These are phyloP conservation scores for Ornithorhynchus anatinus DNA, from an alignment of 2,113 vertebrate genomes.

Conservation along the genomic window DNA sequence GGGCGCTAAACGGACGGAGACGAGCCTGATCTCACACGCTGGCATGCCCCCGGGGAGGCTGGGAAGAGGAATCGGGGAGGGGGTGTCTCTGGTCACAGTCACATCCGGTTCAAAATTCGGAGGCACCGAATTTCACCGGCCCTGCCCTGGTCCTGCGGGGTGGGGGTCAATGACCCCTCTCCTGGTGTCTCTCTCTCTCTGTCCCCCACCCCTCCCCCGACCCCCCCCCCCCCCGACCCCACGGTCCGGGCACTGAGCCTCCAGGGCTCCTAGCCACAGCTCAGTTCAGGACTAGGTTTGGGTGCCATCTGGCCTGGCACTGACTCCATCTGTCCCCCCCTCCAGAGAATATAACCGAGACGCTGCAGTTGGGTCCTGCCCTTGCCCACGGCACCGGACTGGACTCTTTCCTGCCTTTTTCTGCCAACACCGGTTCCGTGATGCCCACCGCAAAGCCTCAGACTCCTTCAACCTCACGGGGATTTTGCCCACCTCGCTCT, in stretches of 20 bases:
- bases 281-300: neutral
- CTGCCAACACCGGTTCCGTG: conserved; percentile 40
- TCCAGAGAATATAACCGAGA: conserved; percentile 65
- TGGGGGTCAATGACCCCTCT: neutral
- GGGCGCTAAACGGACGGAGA: conserved; percentile 5
- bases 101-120: neutral
- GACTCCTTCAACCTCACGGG: conserved; percentile 17
- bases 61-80: no score
- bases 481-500: conserved; percentile 38
- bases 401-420: conserved; percentile 49
- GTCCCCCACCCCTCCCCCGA: neutral
- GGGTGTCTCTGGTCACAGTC: no score
- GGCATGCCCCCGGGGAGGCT: no score
- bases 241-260: neutral
- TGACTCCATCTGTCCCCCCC: conserved; percentile 19
- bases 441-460: conserved; percentile 23
- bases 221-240: neutral
- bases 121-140: no score
- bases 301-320: neutral
- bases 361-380: conserved; percentile 43
- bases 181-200: neutral
- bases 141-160: no score
- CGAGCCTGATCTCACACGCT: no score
- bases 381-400: conserved; percentile 39
- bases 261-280: neutral